Conservation (phyloP, 2,888 invertebrate genomes). For the Molorchus minor region DNA sequence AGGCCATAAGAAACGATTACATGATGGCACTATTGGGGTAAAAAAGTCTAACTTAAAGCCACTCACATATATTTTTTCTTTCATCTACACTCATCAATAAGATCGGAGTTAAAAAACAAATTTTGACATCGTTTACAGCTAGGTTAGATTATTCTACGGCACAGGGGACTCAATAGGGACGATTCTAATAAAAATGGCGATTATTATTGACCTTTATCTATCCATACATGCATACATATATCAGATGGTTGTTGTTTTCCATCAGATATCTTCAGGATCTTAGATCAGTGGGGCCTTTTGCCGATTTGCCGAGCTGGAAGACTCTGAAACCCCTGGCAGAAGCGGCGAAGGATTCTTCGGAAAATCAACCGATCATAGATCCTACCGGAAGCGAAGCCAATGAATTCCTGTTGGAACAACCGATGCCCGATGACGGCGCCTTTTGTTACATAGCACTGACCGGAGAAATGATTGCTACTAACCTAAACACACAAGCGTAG, state of each 20-base stretch:
- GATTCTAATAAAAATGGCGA: too few species aligned
- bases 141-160: background rate
- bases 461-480: slow-evolving; percentile 61
- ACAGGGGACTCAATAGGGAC: background rate
- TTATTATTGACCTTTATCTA: too few species aligned
- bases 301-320: slow-evolving; percentile 62
- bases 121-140: background rate
- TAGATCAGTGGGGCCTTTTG: slow-evolving; percentile 64
- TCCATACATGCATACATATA: too few species aligned
- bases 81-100: too few species aligned
- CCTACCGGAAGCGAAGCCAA: slow-evolving; percentile 63
- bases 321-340: slow-evolving; percentile 60
- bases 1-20: slow-evolving; percentile 67
- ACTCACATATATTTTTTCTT: too few species aligned
- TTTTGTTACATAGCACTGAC: slow-evolving; percentile 67
- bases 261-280: slow-evolving; percentile 62
- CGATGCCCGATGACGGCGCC: slow-evolving; percentile 66
- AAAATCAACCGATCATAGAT: slow-evolving; percentile 62
- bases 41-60: too few species aligned
- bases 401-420: slow-evolving; percentile 63
- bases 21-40: slow-evolving; percentile 65
- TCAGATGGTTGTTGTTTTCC: too few species aligned
- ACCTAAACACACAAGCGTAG: slow-evolving; percentile 32
- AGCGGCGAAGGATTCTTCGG: slow-evolving; percentile 59
- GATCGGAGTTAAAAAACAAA: background rate